Evolutionary conservation across 2,888 invertebrate genomes (phyloP).

Genomic region (Tuta absoluta): DNA sequence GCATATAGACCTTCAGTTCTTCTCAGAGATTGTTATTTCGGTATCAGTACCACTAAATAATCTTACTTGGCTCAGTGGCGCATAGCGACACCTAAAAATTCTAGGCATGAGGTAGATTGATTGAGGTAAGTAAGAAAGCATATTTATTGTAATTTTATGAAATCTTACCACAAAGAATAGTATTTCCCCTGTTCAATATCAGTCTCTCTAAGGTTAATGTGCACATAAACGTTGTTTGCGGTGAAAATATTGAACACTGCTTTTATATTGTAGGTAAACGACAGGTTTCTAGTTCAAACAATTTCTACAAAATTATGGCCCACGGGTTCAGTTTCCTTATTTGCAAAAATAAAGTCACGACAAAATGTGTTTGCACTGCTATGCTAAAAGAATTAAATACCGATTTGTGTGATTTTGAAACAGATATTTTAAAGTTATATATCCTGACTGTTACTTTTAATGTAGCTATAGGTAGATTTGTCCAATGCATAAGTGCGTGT

Average conservation of each 20-base stretch:
- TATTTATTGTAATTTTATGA: no score
- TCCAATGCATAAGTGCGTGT: no score
- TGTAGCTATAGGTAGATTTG: no score
- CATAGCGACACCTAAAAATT: background rate
- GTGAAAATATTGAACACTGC: conserved; percentile 52
- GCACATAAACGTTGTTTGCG: conserved; percentile 47
- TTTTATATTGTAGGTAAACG: conserved; percentile 46
- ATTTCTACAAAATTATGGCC: conserved; percentile 66
- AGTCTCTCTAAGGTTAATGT: conserved; percentile 36
- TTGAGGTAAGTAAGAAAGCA: background rate
- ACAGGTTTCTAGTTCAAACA: conserved; percentile 42
- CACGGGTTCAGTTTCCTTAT: conserved; percentile 33
- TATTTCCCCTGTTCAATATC: conserved; percentile 10
- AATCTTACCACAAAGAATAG: conserved; percentile 1
- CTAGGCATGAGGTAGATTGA: background rate
- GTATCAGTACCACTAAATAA: no score
- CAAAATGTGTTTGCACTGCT: conserved; percentile 35
- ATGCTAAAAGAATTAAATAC: conserved; percentile 28
- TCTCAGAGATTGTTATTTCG: background rate
- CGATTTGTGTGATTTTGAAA: no score
- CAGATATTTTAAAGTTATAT: no score
- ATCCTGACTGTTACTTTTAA: no score
- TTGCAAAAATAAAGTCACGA: conserved; percentile 27
- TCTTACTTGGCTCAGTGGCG: background rate
- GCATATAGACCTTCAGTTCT: no score